phyloP scores from a whole-genome alignment of 2,113 vertebrate species.

The Nibea coibor region DNA sequence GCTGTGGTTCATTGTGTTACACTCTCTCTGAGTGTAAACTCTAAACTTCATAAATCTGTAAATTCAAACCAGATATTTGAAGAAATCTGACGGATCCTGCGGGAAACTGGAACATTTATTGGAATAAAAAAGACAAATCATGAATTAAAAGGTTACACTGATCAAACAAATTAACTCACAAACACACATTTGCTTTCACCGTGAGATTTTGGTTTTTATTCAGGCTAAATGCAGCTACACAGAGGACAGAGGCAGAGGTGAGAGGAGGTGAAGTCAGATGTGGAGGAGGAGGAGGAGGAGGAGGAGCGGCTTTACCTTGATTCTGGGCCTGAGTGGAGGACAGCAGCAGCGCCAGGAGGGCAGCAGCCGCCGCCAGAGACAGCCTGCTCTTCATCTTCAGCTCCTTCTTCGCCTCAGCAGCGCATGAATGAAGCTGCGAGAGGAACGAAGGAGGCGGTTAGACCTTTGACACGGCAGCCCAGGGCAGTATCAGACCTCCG shows the following conservation, averaged over 20 bases:
- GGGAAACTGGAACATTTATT: constrained; percentile 4
- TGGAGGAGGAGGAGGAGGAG: constrained; percentile 6
- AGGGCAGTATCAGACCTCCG: background rate
- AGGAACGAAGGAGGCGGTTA: constrained; percentile 27
- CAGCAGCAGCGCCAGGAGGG: constrained; percentile 87
- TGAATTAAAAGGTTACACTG: constrained; percentile 8
- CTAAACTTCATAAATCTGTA: background rate
- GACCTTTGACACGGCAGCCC: background rate
- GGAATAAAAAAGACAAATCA: background rate
- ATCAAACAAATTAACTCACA: constrained; percentile 54
- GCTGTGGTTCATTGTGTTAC: background rate
- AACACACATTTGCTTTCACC: constrained; percentile 45
- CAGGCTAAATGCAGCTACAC: constrained; percentile 24
- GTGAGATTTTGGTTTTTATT: constrained; percentile 45
- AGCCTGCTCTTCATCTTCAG: constrained; percentile 90
- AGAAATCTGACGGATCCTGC: constrained; percentile 32
- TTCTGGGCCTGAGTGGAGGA: constrained; percentile 88
- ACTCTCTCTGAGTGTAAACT: too few relatives aligned
- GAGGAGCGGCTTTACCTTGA: constrained; percentile 88
- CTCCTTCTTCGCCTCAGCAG: constrained; percentile 83
- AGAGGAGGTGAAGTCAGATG: constrained; percentile 40
- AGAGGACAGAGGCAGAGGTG: constrained; percentile 10
- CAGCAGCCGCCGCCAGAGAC: constrained; percentile 82
- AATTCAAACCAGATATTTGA: constrained; percentile 35
- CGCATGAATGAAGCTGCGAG: constrained; percentile 89